These are phyloP conservation scores for Hoplostethus atlanticus DNA, from an alignment of 2,797 vertebrate genomes.

Conservation along the genomic window DNA sequence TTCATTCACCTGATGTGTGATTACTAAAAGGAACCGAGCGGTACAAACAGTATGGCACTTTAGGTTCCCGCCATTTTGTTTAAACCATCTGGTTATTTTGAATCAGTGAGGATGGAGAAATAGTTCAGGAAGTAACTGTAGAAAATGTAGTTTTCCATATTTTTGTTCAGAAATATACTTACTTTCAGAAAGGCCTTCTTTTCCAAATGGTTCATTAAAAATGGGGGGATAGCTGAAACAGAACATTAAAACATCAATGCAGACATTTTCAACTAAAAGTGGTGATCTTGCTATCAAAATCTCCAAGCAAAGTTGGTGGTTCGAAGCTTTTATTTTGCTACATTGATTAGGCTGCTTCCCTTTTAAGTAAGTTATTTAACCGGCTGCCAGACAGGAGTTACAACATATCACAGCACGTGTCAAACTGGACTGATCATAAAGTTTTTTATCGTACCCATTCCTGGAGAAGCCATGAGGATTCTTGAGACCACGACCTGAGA, in stretches of 20 bases:
- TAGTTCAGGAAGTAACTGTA: neutral
- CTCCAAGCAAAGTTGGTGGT: neutral
- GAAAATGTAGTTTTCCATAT: neutral
- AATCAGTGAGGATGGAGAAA: constrained; percentile 4
- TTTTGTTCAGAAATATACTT: constrained; percentile 34
- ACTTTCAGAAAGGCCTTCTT: constrained; percentile 98
- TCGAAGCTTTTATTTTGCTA: neutral
- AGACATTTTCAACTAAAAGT: neutral
- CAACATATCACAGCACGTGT: neutral
- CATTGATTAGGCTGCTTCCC: neutral
- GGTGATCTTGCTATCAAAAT: neutral
- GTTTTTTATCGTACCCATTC: constrained; percentile 90
- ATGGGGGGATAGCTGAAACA: constrained; percentile 92
- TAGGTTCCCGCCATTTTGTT: constrained; percentile 26
- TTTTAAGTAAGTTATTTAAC: neutral
- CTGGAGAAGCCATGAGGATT: constrained; percentile 97
- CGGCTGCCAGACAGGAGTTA: neutral
- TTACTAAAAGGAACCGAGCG: constrained; percentile 29
- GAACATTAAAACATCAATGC: constrained; percentile 1
- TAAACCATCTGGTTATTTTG: neutral
- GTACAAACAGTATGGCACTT: constrained; percentile 9
- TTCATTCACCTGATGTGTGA: constrained; percentile 47
- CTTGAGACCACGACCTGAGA: constrained; percentile 96
- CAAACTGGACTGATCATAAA: neutral
- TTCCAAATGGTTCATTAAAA: constrained; percentile 98